Evolutionary conservation across 2,113 vertebrate species (phyloP).

Genomic region (Riparia riparia): DNA sequence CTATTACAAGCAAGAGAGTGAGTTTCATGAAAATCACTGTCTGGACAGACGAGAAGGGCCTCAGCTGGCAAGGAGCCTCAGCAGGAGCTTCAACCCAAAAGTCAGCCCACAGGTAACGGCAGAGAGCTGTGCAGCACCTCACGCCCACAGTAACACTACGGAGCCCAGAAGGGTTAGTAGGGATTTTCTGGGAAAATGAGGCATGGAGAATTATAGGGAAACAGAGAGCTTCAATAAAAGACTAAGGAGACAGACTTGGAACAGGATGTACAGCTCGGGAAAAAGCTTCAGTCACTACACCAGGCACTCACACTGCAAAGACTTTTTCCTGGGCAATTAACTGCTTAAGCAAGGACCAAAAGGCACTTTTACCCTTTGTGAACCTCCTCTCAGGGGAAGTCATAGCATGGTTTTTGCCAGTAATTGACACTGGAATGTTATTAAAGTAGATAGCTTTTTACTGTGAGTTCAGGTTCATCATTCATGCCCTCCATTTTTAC

Average conservation of each 20-base stretch:
- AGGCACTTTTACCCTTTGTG: not conserved
- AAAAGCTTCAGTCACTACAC: not conserved
- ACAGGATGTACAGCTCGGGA: not conserved
- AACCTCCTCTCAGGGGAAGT: not conserved
- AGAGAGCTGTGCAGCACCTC: fast-evolving
- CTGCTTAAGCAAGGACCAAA: not conserved
- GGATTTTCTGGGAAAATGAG: not conserved
- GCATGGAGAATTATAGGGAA: not conserved
- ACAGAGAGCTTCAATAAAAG: not conserved
- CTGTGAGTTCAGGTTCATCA: not conserved
- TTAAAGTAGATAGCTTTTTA: not conserved
- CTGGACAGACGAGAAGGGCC: not conserved
- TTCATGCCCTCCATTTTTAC: not conserved
- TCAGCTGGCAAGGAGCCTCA: not conserved
- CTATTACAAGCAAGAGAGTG: not conserved
- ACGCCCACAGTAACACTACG: not conserved
- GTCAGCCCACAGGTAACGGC: not conserved
- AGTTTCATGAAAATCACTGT: not conserved
- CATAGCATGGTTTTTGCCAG: not conserved
- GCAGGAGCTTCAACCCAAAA: not conserved
- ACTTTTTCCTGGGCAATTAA: not conserved
- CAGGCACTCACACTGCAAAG: not conserved
- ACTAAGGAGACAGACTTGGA: not conserved
- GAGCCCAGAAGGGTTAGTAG: not conserved
- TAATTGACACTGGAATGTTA: not conserved